phyloP scores from a whole-genome alignment of 2,888 invertebrate genomes.

The Caenorhabditis sp. region DNA sequence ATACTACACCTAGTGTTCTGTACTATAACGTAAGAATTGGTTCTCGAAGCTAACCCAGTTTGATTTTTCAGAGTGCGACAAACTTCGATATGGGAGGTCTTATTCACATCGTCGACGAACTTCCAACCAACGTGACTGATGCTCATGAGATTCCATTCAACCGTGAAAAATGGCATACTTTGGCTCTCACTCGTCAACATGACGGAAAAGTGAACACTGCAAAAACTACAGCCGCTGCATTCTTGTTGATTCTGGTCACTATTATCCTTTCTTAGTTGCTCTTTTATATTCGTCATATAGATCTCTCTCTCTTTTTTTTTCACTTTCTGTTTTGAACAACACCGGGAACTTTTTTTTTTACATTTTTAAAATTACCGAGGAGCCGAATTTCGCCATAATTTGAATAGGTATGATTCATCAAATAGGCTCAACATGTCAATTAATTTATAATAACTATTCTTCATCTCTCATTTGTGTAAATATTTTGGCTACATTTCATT shows the following conservation, averaged over 20 bases:
- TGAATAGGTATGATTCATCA: background rate
- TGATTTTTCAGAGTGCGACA: constrained; percentile 82
- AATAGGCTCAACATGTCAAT: background rate
- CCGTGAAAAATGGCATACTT: constrained; percentile 52
- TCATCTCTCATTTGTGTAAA: background rate
- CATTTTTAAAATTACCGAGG: background rate
- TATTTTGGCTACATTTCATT: background rate
- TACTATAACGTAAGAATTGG: constrained; percentile 75
- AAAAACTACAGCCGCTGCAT: constrained; percentile 21
- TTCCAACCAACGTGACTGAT: constrained; percentile 60
- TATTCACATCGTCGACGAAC: constrained; percentile 84
- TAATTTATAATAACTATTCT: background rate
- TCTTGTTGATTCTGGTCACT: constrained; percentile 23
- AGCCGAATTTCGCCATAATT: background rate
- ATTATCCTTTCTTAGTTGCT: constrained; percentile 5
- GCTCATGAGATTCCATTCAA: constrained; percentile 57
- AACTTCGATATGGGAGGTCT: constrained; percentile 94
- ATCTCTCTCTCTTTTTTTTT: constrained; percentile 5
- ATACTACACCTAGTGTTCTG: constrained; percentile 84
- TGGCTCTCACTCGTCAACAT: constrained; percentile 29
- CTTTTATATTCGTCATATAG: background rate
- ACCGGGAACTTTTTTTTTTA: background rate
- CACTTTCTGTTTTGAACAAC: background rate
- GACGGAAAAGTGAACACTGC: constrained; percentile 36
- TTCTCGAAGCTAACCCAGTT: background rate